A percentile compares a stretch with the other conserved stretches of the same genome.
Conservation (phyloP, 2,797 vertebrate genomes). For the Esox masquinongy region DNA sequence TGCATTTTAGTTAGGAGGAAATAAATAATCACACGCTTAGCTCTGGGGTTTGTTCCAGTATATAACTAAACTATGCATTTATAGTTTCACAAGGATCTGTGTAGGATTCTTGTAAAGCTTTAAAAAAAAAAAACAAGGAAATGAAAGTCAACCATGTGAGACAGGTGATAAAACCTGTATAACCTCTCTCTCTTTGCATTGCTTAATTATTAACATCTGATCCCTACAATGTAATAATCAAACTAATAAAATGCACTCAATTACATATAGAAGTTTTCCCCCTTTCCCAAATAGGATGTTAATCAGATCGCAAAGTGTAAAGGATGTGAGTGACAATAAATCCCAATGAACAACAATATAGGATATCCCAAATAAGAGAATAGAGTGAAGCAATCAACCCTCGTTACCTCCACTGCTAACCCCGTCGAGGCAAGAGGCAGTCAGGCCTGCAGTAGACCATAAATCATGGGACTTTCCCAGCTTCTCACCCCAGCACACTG, state of each 20-base stretch:
- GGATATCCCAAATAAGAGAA: slow-evolving; percentile 60
- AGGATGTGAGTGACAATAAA: slow-evolving; percentile 46
- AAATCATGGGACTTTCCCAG: slow-evolving; percentile 78
- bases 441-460: slow-evolving; percentile 75
- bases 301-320: slow-evolving; percentile 32
- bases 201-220: slow-evolving; percentile 72
- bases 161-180: slow-evolving; percentile 54
- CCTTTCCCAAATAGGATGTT: slow-evolving; percentile 30
- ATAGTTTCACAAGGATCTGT: slow-evolving; percentile 22
- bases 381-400: slow-evolving; percentile 56
- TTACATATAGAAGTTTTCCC: slow-evolving; percentile 51
- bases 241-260: slow-evolving; percentile 55
- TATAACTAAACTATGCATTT: not conserved
- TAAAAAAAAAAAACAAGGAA: slow-evolving; percentile 57
- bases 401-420: slow-evolving; percentile 64
- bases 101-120: slow-evolving; percentile 33
- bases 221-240: slow-evolving; percentile 55
- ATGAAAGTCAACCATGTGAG: slow-evolving; percentile 59
- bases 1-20: not conserved
- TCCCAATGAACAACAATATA: slow-evolving; percentile 60
- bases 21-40: not conserved
- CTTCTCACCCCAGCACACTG: slow-evolving; percentile 60
- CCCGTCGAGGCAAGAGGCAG: slow-evolving; percentile 64
- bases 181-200: slow-evolving; percentile 37
- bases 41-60: not conserved